Conservation (phyloP, 2,888 invertebrate species). For the Graphium colonna region DNA sequence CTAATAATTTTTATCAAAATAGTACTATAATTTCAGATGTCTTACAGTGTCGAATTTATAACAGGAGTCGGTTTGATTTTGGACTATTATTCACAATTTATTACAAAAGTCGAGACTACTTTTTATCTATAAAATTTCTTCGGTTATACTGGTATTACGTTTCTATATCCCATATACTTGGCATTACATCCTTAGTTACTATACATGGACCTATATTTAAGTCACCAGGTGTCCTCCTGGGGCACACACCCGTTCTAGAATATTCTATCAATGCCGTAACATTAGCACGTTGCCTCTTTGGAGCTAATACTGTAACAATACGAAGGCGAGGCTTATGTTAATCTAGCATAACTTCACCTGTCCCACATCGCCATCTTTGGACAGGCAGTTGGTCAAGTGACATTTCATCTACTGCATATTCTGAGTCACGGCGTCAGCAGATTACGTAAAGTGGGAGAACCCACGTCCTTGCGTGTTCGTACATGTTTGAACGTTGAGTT, state of each 20-base stretch:
- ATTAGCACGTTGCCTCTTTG: slow-evolving; percentile 16
- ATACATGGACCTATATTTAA: background rate
- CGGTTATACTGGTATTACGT: no score
- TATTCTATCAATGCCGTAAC: slow-evolving; percentile 18
- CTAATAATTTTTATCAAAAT: no score
- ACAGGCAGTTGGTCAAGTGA: slow-evolving; percentile 13
- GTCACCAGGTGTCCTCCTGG: background rate
- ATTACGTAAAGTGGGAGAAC: background rate
- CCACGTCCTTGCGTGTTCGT: no score
- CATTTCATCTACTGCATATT: slow-evolving; percentile 13
- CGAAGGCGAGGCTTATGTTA: slow-evolving; percentile 19
- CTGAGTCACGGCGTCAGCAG: slow-evolving; percentile 1
- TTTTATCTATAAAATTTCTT: no score
- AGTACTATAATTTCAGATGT: no score
- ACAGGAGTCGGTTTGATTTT: no score
- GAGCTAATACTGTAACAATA: slow-evolving; percentile 19
- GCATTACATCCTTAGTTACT: no score
- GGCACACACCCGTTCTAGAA: slow-evolving; percentile 12
- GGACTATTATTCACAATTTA: no score
- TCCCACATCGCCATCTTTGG: slow-evolving; percentile 12
- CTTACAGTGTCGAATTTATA: no score
- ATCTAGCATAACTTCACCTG: slow-evolving; percentile 17
- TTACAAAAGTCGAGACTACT: no score
- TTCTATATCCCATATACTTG: no score
- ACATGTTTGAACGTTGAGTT: no score